These are phyloP conservation scores for Sinocyclocheilus rhinocerous DNA, from an alignment of 2,113 vertebrate genomes.

Conservation along the genomic window DNA sequence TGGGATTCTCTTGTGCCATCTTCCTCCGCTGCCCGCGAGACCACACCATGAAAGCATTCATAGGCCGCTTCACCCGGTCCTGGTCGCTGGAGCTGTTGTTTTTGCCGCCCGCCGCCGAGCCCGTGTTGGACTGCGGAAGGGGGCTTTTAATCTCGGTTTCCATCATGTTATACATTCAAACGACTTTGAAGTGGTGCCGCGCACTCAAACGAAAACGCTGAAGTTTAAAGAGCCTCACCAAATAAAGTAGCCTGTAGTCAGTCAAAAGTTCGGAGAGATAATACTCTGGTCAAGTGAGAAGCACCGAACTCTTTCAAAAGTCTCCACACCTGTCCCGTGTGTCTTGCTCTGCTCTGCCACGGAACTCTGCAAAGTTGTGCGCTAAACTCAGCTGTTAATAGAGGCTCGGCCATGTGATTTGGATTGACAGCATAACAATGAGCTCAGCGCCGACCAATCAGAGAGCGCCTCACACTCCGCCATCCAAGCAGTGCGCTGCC, in stretches of 20 bases:
- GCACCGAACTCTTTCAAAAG: constrained; percentile 48
- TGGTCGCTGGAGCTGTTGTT: constrained; percentile 80
- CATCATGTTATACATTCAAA: constrained; percentile 93
- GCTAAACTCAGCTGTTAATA: constrained; percentile 76
- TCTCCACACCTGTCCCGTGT: constrained; percentile 29
- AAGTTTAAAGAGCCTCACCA: not conserved
- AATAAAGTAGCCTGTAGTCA: constrained; percentile 11
- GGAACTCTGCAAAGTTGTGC: constrained; percentile 78
- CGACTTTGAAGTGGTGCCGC: constrained; percentile 62
- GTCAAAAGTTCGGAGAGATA: constrained; percentile 12
- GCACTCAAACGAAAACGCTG: constrained; percentile 52
- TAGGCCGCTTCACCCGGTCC: constrained; percentile 95
- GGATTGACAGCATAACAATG: constrained; percentile 88
- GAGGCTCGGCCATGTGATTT: constrained; percentile 75
- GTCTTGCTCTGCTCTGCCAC: constrained; percentile 66
- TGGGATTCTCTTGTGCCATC: constrained; percentile 98
- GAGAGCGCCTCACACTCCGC: constrained; percentile 63
- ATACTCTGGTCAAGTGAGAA: not conserved
- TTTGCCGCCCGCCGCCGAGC: constrained; percentile 75
- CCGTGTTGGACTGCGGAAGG: constrained; percentile 80
- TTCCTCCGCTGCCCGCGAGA: constrained; percentile 94
- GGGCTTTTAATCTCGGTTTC: constrained; percentile 91
- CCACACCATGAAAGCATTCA: constrained; percentile 99
- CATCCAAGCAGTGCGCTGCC: not conserved
- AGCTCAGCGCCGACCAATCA: constrained; percentile 84